Percentiles rank a stretch among this genome's conserved stretches.
Conservation (phyloP, 2,888 invertebrate genomes). For the Bimastos eiseni region DNA sequence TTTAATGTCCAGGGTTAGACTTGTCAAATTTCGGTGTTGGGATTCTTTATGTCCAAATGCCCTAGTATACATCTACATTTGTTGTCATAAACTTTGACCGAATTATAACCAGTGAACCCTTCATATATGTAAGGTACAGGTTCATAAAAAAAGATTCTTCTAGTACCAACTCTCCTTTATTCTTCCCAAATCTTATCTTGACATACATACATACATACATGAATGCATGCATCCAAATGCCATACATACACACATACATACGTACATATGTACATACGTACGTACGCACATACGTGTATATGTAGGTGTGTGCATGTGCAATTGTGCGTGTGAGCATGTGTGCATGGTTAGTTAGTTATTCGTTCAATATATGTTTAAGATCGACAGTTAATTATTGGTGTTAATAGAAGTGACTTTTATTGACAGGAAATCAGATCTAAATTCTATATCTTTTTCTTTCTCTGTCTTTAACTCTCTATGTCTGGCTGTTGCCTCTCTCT, state of each 20-base stretch:
- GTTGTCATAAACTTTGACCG: background rate
- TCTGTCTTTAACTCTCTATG: conserved; percentile 6
- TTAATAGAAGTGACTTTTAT: too few relatives aligned
- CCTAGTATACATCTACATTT: background rate
- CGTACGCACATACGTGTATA: too few relatives aligned
- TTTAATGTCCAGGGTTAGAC: background rate
- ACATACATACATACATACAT: background rate
- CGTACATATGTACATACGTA: too few relatives aligned
- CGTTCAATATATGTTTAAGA: too few relatives aligned
- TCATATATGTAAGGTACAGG: background rate
- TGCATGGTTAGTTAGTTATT: too few relatives aligned
- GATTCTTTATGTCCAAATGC: background rate
- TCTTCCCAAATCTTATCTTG: background rate
- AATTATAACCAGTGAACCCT: background rate
- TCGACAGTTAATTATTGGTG: too few relatives aligned
- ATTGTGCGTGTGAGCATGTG: too few relatives aligned
- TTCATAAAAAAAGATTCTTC: background rate
- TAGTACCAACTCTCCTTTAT: background rate
- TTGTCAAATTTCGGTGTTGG: background rate
- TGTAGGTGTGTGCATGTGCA: too few relatives aligned
- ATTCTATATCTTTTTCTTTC: background rate
- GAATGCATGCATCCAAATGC: too few relatives aligned
- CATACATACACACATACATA: too few relatives aligned
- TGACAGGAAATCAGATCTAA: background rate
- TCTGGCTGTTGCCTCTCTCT: background rate